These are phyloP conservation scores for Fukomys damarensis DNA, from an alignment of 2,113 vertebrate species.

Conservation along the genomic window DNA sequence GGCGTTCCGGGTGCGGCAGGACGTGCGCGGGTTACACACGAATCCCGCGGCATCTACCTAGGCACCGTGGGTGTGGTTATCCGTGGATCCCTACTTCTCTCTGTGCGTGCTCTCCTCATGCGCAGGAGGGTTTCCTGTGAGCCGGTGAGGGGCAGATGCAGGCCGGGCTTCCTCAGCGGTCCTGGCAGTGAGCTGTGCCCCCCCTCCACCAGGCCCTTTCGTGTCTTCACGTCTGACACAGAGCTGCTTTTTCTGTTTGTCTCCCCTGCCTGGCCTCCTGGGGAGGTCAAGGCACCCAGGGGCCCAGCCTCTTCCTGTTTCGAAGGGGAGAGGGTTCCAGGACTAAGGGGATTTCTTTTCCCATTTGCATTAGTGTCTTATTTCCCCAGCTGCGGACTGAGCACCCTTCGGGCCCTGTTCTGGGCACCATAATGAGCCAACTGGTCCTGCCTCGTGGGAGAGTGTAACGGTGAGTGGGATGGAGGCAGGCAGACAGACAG, in stretches of 20 bases:
- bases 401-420: background rate
- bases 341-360: background rate
- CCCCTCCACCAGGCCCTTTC: accelerated
- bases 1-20: background rate
- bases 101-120: background rate
- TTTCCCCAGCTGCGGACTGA: background rate
- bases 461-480: background rate
- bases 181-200: no score
- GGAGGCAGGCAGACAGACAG: accelerated
- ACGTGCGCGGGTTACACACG: background rate
- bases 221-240: background rate
- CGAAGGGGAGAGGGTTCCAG: background rate
- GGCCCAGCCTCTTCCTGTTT: background rate
- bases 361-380: background rate
- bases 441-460: accelerated
- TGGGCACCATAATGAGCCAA: background rate
- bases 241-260: no score
- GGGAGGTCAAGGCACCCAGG: background rate
- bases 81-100: background rate
- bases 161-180: background rate
- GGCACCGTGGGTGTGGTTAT: no score
- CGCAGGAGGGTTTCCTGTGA: background rate
- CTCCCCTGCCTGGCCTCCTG: background rate
- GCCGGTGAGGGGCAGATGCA: background rate
- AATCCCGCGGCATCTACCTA: no score